A percentile compares a stretch with the other conserved stretches of the same genome.
These are phyloP conservation scores for Mastomys natalensis DNA, from an alignment of 2,113 vertebrate species.

Conservation along the genomic window DNA sequence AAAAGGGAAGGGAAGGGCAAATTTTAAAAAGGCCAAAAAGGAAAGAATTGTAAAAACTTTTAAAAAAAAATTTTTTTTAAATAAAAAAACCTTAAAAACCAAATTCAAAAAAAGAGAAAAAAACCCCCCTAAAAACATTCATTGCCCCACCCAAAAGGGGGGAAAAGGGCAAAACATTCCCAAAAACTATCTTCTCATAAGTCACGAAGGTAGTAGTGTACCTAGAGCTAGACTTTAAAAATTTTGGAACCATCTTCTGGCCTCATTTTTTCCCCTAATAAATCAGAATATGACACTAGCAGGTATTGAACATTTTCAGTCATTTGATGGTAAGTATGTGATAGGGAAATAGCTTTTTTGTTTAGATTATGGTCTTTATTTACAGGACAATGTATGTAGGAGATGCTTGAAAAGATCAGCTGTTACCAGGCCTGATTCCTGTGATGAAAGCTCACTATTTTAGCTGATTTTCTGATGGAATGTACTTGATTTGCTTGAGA, in stretches of 20 bases:
- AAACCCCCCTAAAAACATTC: too few relatives aligned
- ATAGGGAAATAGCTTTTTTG: neutral
- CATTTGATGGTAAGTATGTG: neutral
- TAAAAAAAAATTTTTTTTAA: too few relatives aligned
- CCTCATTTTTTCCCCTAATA: neutral
- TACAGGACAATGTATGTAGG: neutral
- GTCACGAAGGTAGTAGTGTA: too few relatives aligned
- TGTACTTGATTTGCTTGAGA: neutral
- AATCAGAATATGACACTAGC: neutral
- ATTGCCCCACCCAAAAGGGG: too few relatives aligned
- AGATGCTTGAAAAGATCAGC: neutral
- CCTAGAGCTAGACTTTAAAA: neutral
- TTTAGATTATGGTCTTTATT: neutral
- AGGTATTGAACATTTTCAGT: neutral
- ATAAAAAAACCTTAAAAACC: too few relatives aligned
- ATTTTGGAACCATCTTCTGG: neutral
- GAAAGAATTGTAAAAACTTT: too few relatives aligned
- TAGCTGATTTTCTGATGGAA: neutral
- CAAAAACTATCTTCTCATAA: too few relatives aligned
- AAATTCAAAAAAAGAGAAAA: too few relatives aligned
- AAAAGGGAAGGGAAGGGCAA: too few relatives aligned
- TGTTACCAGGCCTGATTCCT: neutral
- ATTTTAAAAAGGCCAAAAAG: too few relatives aligned
- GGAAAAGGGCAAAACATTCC: too few relatives aligned
- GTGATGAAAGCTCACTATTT: neutral